Base-by-base conservation (phyloP, 2,888 invertebrate species). In the Geotrupes spiniger region DNA sequence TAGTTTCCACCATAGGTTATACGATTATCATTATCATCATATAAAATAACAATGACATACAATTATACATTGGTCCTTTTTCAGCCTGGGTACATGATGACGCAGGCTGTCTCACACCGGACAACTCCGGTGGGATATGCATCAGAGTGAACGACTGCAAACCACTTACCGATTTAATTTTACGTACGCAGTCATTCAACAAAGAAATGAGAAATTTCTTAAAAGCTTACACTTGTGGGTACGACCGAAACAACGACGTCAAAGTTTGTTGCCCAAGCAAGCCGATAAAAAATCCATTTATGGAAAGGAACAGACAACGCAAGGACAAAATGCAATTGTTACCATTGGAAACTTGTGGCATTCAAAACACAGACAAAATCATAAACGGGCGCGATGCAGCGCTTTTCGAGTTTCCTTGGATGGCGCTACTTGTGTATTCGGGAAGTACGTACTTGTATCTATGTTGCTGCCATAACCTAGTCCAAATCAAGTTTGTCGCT, bases 401-500 rank as follows among this genome's bases (percentile, higher is more conserved):
- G 0, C 64, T 85, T 2, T 78, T 76, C 27, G 83, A 87, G 57
- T 85, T 80, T 70, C 87, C 87, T 0, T 89, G 87, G 87, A 83
- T 88, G 84, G 85, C 82, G 0, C 71, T 87, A 1, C 64, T 88
- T n/a, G 78, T 79, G 1, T 87, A 85, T 47, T 42, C 59, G 4
- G 60, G 54, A 3, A 52, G 63, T 21, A 15, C 41, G 2, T 52
- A 16, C 6, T n/a, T n/a, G n/a, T n/a, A n/a, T n/a, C n/a, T n/a
- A n/a, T n/a, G n/a, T n/a, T n/a, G n/a, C n/a, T n/a, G n/a, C n/a
- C n/a, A n/a, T n/a, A n/a, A n/a, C n/a, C n/a, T n/a, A n/a, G n/a
- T n/a, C n/a, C n/a, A n/a, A n/a, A n/a, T n/a, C 21, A 21, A 4
- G 21, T 21, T 21, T 21, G 21, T 21, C 21, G 6, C 21, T 21